These are phyloP conservation scores for Drosophila macrospina DNA, from an alignment of 2,888 invertebrate species.

Conservation along the genomic window DNA sequence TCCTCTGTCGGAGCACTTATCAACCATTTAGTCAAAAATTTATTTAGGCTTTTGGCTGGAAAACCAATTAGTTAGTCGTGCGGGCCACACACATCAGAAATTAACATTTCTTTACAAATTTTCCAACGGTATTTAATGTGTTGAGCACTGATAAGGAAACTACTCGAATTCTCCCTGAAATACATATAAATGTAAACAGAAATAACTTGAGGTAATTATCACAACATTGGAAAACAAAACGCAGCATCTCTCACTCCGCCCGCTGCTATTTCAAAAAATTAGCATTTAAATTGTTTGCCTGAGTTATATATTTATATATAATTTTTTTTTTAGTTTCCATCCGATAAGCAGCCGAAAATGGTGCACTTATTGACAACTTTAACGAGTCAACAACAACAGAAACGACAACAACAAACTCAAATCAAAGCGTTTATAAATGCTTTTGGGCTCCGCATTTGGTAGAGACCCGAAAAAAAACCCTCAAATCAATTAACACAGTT, in stretches of 20 bases:
- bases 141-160: constrained; percentile 61
- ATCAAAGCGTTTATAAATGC: constrained; percentile 70
- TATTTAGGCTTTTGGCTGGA: constrained; percentile 56
- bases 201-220: constrained; percentile 73
- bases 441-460: constrained; percentile 56
- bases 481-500: constrained; percentile 54
- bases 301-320: constrained; percentile 44
- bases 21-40: constrained; percentile 73
- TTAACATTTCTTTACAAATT: constrained; percentile 77
- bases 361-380: constrained; percentile 82
- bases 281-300: constrained; percentile 74
- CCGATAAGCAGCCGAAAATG: constrained; percentile 76
- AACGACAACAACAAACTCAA: constrained; percentile 44
- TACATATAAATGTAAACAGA: constrained; percentile 22
- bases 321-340: constrained; percentile 32
- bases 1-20: constrained; percentile 37
- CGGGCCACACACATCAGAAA: constrained; percentile 66
- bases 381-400: constrained; percentile 59
- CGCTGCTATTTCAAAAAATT: constrained; percentile 47
- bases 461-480: constrained; percentile 27
- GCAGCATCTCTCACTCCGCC: constrained; percentile 20
- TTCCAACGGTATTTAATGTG: constrained; percentile 76
- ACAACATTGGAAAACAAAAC: constrained; percentile 75
- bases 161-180: constrained; percentile 29
- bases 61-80: constrained; percentile 73